phyloP scores from a whole-genome alignment of 2,797 vertebrate species.

The Cheirogaleus major region DNA sequence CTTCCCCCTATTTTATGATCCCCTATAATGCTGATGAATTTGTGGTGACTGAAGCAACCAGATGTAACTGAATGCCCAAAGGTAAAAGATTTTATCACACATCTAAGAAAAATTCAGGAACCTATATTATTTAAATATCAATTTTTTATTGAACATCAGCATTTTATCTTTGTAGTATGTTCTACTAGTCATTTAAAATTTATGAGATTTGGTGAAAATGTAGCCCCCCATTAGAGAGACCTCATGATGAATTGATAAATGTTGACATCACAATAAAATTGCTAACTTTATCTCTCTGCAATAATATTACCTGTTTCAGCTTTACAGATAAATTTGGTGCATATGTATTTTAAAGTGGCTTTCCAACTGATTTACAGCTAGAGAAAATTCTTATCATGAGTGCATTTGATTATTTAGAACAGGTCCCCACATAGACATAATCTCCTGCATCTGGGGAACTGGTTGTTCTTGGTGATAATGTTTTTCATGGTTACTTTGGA shows the following conservation, averaged over 20 bases:
- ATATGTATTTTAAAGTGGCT: neutral
- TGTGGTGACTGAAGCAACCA: neutral
- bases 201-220: neutral
- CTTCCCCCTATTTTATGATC: neutral
- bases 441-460: neutral
- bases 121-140: neutral
- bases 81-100: constrained; percentile 14
- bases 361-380: neutral
- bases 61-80: neutral
- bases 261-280: neutral
- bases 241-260: neutral
- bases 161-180: constrained; percentile 28
- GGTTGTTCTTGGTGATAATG: neutral
- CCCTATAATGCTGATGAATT: neutral
- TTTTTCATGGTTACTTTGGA: neutral
- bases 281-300: neutral
- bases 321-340: neutral
- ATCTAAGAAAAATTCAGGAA: neutral
- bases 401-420: neutral
- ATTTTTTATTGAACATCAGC: neutral
- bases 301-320: neutral
- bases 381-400: neutral
- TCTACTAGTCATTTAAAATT: neutral
- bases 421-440: neutral
- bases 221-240: neutral